Base-by-base conservation (phyloP, 1,140 invertebrate species). In the Lerema accius region DNA sequence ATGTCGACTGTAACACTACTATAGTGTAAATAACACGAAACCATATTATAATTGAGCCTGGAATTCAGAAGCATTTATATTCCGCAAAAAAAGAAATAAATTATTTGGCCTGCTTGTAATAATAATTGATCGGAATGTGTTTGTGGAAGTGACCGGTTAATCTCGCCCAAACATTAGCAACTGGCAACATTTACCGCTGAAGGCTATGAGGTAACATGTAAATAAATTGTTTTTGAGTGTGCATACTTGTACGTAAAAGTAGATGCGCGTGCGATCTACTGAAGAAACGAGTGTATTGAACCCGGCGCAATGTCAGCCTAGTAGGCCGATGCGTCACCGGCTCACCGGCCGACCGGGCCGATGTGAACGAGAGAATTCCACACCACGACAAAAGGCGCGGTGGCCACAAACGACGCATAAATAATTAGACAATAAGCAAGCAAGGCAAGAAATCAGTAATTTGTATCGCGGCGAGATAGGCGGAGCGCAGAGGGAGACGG, bases 371-470 rank as follows among this genome's bases (percentile, higher is more conserved):
- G 73, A 73, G 81, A 85, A 84, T 79, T 83, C 80, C 76, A 81
- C 63, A 68, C 74, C 63, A 68, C 73, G 74, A 82, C 76, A 73
- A 78, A 76, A 87, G 78, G 65, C 79, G 77, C 76, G 66, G 74
- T 85, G 84, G 76, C 82, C 82, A 77, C 80, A 76, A 80, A 78
- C 77, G 75, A 82, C 85, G 79, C 78, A 87, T 83, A 82, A 86
- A 84, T 82, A 83, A 87, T 89, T 88, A 91, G 86, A 89, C 88
- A 88, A 89, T 84, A 86, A 86, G 79, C 80, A 79, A 75, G 78
- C 80, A 84, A 78, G 80, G 78, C 80, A 83, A 88, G 87, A 89
- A 86, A 89, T 86, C 86, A 80, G 79, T 80, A 78, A 82, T 78
- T 80, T 71, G 75, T 82, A 85, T 86, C 78, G 86, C 79, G 80